Percentiles rank a stretch among this genome's conserved stretches.
phyloP scores from a whole-genome alignment of 2,113 vertebrate genomes.

The Prunella himalayana region DNA sequence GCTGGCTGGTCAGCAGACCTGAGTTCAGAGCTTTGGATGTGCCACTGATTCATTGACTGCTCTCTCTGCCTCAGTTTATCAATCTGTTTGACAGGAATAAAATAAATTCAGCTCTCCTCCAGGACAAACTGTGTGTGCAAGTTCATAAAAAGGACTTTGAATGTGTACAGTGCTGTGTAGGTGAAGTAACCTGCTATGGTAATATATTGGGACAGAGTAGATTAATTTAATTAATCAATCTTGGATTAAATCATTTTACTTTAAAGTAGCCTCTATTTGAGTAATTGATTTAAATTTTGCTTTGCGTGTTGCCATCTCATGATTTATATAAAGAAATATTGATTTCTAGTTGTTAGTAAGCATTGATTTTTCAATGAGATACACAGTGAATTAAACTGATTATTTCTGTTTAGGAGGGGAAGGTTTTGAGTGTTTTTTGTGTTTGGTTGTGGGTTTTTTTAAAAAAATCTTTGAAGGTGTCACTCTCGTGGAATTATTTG shows the following conservation, averaged over 20 bases:
- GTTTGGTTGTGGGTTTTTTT: neutral
- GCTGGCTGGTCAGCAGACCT: neutral
- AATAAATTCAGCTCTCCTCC: neutral
- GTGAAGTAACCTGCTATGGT: neutral
- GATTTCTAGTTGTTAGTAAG: slow-evolving; percentile 13
- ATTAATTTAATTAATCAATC: slow-evolving; percentile 17
- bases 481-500: neutral
- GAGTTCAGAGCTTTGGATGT: neutral
- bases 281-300: slow-evolving; percentile 24
- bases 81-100: neutral
- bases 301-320: neutral
- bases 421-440: neutral
- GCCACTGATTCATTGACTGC: neutral
- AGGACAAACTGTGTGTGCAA: neutral
- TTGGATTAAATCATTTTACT: neutral
- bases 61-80: neutral
- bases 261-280: neutral
- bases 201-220: neutral
- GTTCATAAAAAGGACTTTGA: neutral
- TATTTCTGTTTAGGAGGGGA: neutral
- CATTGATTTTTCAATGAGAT: slow-evolving; percentile 27
- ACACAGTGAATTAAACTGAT: neutral
- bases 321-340: slow-evolving; percentile 4
- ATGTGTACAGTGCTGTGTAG: neutral
- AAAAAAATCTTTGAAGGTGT: neutral